Percentiles rank a stretch among this genome's conserved stretches.
These are phyloP conservation scores for Oscheius onirici DNA, from an alignment of 2,888 invertebrate species.

Conservation along the genomic window DNA sequence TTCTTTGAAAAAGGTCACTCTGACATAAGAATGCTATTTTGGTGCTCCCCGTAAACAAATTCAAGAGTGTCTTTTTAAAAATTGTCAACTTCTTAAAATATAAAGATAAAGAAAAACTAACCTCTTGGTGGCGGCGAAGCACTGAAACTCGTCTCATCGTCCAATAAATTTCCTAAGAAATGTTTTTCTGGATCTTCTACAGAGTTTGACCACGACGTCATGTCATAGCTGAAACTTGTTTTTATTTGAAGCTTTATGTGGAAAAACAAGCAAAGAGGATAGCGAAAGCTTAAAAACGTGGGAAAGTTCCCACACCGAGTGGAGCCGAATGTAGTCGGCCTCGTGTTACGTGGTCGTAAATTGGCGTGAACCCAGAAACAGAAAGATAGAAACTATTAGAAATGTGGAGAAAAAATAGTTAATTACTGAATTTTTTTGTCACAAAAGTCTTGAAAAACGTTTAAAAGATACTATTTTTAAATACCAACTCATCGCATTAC, in stretches of 20 bases:
- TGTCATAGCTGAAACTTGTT: conserved; percentile 22
- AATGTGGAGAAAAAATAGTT: neutral
- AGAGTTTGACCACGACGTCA: conserved; percentile 31
- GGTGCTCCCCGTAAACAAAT: too few relatives aligned
- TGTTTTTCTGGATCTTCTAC: conserved; percentile 61
- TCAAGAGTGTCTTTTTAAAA: too few relatives aligned
- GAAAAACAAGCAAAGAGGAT: conserved; percentile 1
- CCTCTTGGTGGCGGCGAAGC: conserved; percentile 6
- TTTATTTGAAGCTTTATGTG: neutral
- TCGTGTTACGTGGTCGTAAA: neutral
- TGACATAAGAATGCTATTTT: too few relatives aligned
- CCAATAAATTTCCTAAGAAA: conserved; percentile 58
- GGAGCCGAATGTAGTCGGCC: too few relatives aligned
- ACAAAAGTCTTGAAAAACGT: too few relatives aligned
- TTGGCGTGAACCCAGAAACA: neutral
- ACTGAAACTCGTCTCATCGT: conserved; percentile 43
- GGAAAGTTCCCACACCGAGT: neutral
- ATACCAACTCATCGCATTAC: too few relatives aligned
- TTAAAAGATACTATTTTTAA: too few relatives aligned
- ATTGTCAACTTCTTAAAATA: too few relatives aligned
- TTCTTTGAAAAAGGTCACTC: too few relatives aligned
- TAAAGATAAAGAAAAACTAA: neutral
- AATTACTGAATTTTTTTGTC: too few relatives aligned
- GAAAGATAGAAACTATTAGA: neutral
- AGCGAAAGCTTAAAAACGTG: neutral